Base-by-base conservation (phyloP, 2,888 invertebrate species). In the Bibio marci region DNA sequence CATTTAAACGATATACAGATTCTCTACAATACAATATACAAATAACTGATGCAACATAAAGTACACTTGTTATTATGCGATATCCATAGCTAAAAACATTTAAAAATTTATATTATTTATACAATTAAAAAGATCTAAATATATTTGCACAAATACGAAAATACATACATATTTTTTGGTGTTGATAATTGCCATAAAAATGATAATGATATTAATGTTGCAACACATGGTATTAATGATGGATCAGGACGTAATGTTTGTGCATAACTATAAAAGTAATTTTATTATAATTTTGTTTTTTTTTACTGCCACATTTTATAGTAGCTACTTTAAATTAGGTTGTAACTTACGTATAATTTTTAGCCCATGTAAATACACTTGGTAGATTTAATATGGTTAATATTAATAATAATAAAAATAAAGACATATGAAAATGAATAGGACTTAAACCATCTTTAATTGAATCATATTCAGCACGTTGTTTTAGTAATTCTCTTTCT, bases 341-440 rank as follows among this genome's bases (percentile, higher is more conserved):
- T 34, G 37, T 13, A 36, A 64, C 66, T 67, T 66, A 83, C 82
- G 72, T 72, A 49, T 76, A 80, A 63, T 79, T 81, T 52, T 75
- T 76, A 0, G 82, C 78, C 86, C 86, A 87, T 5, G 81, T 78
- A 31, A 86, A 55, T 13, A 78, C 68, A 31, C 75, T 71, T 0
- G 86, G 85, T 11, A 78, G 47, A 58, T 80, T 80, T 30, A 82
- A 60, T n/a, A 73, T 45, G 1, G 80, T 67, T 25, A 76, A 66
- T 13, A 73, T 54, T 38, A 72, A 53, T 70, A 80, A 77, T 47
- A 85, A 53, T 38, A 78, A 61, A 49, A 85, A 76, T 49, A 83
- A 55, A 42, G 77, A 71, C 51, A 81, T 68, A 52, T 85, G 81
- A 55, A 82, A 80, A 52, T 81, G 70, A 48, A 83, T 66, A 47